A percentile compares a stretch with the other conserved stretches of the same genome.
Conservation (phyloP, 2,797 vertebrate genomes). For the Pipistrellus kuhlii region DNA sequence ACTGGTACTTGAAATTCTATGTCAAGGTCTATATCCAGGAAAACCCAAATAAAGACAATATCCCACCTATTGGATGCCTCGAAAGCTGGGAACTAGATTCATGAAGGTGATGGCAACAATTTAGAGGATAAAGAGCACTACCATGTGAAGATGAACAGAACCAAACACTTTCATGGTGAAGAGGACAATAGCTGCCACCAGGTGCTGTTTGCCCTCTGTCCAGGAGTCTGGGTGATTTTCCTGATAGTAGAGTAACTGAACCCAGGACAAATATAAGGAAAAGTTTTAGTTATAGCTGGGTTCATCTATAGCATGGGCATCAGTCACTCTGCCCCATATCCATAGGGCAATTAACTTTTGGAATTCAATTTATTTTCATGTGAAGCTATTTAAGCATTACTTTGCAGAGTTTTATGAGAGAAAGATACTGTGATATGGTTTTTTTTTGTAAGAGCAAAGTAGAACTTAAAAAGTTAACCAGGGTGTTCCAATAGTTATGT, state of each 20-base stretch:
- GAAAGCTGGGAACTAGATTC: neutral
- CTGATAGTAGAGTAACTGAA: neutral
- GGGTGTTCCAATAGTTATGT: conserved; percentile 37
- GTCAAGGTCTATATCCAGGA: neutral
- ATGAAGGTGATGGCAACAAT: neutral
- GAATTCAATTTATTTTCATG: conserved; percentile 55
- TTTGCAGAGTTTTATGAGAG: conserved; percentile 28
- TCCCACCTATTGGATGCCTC: neutral
- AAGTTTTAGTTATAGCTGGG: neutral
- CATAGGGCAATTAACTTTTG: conserved; percentile 23
- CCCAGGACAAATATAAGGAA: neutral
- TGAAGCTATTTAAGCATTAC: conserved; percentile 38
- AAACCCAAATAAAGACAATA: conserved; percentile 25
- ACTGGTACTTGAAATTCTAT: conserved; percentile 18
- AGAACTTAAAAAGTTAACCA: conserved; percentile 53
- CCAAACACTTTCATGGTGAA: neutral
- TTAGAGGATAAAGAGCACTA: neutral
- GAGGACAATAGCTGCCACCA: neutral
- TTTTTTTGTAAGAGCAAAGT: conserved; percentile 35
- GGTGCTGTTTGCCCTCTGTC: neutral
- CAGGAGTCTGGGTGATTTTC: neutral
- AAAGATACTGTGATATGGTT: conserved; percentile 38
- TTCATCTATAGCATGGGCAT: neutral
- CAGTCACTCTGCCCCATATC: neutral
- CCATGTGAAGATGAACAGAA: neutral